phyloP scores from a whole-genome alignment of 2,797 vertebrate species.

The Morelia viridis region DNA sequence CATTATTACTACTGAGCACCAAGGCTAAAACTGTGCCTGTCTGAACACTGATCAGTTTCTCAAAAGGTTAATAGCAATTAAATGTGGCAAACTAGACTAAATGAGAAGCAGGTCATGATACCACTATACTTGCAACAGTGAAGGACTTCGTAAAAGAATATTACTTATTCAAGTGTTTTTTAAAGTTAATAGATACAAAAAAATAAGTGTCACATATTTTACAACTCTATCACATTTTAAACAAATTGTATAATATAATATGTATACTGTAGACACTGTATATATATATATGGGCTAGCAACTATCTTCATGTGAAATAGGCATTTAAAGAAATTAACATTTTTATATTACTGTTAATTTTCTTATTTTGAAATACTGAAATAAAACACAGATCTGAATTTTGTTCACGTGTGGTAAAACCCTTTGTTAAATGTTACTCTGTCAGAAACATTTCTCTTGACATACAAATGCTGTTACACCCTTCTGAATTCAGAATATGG shows the following conservation, averaged over 20 bases:
- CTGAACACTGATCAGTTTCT: constrained; percentile 83
- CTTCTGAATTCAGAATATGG: neutral
- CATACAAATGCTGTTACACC: neutral
- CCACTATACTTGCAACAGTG: constrained; percentile 76
- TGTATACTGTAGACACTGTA: neutral
- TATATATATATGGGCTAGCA: neutral
- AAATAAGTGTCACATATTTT: constrained; percentile 48
- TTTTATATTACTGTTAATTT: neutral
- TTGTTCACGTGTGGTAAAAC: neutral
- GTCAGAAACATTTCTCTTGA: neutral
- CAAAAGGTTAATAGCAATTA: constrained; percentile 92
- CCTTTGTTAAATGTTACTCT: neutral
- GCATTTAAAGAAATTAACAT: neutral
- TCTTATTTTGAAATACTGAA: neutral
- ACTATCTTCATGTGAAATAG: neutral
- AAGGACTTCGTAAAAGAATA: constrained; percentile 66
- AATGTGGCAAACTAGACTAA: constrained; percentile 85
- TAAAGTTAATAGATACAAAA: constrained; percentile 52
- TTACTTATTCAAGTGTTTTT: constrained; percentile 68
- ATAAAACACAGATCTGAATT: neutral
- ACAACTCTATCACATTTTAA: constrained; percentile 16
- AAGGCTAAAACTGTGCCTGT: constrained; percentile 83
- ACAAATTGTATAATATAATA: neutral
- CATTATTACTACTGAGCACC: constrained; percentile 76
- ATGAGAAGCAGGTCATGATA: constrained; percentile 81